Evolutionary conservation across 2,113 vertebrate genomes (phyloP), one percentile per base, ranked within the genome.

Genomic region (Prochilodus magdalenae): DNA sequence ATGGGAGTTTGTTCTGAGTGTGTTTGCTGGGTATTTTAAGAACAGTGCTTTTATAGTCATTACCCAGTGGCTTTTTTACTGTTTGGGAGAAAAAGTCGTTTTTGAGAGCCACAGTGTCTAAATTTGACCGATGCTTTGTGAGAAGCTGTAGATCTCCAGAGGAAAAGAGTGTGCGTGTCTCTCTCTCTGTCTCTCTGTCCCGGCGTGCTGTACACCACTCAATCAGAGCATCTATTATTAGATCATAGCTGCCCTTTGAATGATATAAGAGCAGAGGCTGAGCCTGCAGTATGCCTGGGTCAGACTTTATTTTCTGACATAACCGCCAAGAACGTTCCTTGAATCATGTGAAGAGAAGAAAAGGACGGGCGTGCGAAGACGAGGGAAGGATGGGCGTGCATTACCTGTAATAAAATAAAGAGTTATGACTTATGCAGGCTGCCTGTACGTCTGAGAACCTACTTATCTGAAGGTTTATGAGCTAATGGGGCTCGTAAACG

Each of bases 161-260:
- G n/a, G n/a, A 44, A 60, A 36, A 67, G 4, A 11, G 18, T 67
- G 11, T 11, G 11, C n/a, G 33, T 44, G 0, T 47, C 13, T 75
- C 1, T 62, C 7, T 47, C 24, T 77, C 1, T 59, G 40, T 40
- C 6, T 70, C 8, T 69, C 40, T 57, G 70, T 66, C 51, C 40
- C 60, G 13, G n/a, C 47, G 63, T 57, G 12, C 26, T 66, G 44
- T 73, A 70, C 29, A 67, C 73, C 71, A 30, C 77, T 60, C 66
- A 36, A 51, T 80, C 63, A 80, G 59, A 16, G 82, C 62, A 7
- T 60, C 77, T 80, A 84, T 80, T 75, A 75, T 80, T 84, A 84
- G 83, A 51, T 74, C 29, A 70, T 24, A 24, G 53, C 70, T 75
- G 82, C 77, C 62, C 73, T 79, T 66, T 74, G 60, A 79, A 59